These are phyloP conservation scores for Ypsolopha sequella DNA, from an alignment of 2,888 invertebrate species.

Conservation along the genomic window DNA sequence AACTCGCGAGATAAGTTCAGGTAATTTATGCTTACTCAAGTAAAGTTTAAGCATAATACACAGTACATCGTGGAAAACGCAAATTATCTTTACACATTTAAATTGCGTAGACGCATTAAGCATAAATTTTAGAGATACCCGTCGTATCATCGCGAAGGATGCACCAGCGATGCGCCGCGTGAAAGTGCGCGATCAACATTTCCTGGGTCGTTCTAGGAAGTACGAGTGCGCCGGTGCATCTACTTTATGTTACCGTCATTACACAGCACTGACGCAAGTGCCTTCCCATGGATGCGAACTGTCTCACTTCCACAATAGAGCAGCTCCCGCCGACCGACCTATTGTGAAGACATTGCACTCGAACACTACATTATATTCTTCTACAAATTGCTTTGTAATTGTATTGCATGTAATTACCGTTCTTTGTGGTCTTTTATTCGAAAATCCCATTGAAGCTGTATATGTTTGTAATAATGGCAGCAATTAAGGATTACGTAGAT, in stretches of 20 bases:
- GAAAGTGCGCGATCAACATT: conserved; percentile 19
- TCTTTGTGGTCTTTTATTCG: conserved; percentile 12
- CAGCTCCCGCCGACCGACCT: not conserved
- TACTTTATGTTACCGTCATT: conserved; percentile 1
- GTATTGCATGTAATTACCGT: conserved; percentile 9
- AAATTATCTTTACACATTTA: too few species aligned
- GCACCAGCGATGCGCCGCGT: not conserved
- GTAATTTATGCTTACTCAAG: too few species aligned
- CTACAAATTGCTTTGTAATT: conserved; percentile 45
- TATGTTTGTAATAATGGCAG: not conserved
- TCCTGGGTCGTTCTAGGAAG: conserved; percentile 38
- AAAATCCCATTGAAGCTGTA: conserved; percentile 10
- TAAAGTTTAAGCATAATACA: too few species aligned
- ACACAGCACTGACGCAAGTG: not conserved
- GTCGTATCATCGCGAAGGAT: conserved; percentile 2
- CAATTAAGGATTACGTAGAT: conserved; percentile 1
- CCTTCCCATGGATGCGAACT: not conserved
- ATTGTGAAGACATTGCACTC: conserved; percentile 3
- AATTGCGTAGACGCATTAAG: too few species aligned
- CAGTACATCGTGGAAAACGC: too few species aligned
- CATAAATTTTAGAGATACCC: too few species aligned
- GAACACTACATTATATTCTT: conserved; percentile 15
- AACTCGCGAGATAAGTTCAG: too few species aligned
- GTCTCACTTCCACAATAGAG: not conserved
- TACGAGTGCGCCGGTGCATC: conserved; percentile 15